These are phyloP conservation scores for Pinna nobilis DNA, from an alignment of 1,140 invertebrate species.

Conservation along the genomic window DNA sequence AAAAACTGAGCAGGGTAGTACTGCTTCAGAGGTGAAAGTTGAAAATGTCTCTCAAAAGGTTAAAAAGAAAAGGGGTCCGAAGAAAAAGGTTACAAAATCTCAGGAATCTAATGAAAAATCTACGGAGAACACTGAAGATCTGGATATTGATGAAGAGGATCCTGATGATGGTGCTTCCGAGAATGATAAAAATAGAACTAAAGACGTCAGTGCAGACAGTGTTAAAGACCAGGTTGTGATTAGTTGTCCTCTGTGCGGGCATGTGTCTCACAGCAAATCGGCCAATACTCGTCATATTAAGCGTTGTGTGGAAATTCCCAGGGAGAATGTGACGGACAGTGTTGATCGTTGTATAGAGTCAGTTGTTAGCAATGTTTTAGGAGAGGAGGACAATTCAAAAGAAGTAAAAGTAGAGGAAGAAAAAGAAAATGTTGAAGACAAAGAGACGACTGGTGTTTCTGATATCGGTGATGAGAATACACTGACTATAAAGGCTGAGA, in stretches of 20 bases:
- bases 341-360: conserved; percentile 18
- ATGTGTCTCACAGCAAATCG: conserved; percentile 34
- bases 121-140: background rate
- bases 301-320: conserved; percentile 13
- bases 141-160: conserved; percentile 35
- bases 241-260: conserved; percentile 33
- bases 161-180: conserved; percentile 3
- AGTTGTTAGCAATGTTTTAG: background rate
- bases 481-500: background rate
- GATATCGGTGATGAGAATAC: background rate
- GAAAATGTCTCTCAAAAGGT: no score
- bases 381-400: background rate
- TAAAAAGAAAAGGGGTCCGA: conserved; percentile 8
- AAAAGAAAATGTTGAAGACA: conserved; percentile 17
- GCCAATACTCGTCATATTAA: conserved; percentile 40
- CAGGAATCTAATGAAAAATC: conserved; percentile 16
- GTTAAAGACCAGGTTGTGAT: conserved; percentile 16
- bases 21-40: conserved; percentile 17
- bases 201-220: no score
- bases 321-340: conserved; percentile 12
- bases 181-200: conserved; percentile 24
- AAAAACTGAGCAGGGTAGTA: background rate
- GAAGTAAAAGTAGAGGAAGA: conserved; percentile 5
- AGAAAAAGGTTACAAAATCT: conserved; percentile 25
- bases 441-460: conserved; percentile 1